Base-by-base conservation (phyloP, 2,113 vertebrate species). In the Morphnarchus princeps region DNA sequence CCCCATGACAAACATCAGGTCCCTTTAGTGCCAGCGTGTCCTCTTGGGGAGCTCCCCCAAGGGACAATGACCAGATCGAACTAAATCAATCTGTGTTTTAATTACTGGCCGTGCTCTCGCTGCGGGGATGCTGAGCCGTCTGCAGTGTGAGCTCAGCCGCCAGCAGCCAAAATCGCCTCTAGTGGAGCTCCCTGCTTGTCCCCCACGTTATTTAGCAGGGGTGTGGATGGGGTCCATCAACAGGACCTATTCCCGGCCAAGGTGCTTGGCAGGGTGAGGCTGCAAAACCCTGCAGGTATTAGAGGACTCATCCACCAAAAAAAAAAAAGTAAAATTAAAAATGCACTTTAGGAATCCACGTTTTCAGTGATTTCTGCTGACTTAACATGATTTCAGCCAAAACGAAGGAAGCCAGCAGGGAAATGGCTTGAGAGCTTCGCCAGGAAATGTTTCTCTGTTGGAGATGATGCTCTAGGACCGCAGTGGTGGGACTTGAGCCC, bases 1-100 rank as follows among this genome's bases (percentile, higher is more conserved):
- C 42, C 59, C 82, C 52, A 2, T 1, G 13, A 70, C 18, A 52
- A 73, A 47, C 5, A 22, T 31, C 16, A 8, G 31, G 66, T 69
- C 78, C 69, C 4, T 1, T 79, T 32, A 72, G 40, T 1, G 0
- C 59, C 43, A 69, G 8, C 0, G 0, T 40, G 38, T 58, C 50
- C 79, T 57, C 25, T 40, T 17, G 40, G 50, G 87, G 43, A 87
- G 43, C 25, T 57, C 6, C 45, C 70, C 49, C 22, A 9, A 12
- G 78, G 93, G 86, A 89, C 77, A 73, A 5, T 10, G 10, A 57
- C 21, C 62, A 13, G 83, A 95, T 95, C 45, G 22, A 96, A 93
- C 22, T 42, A 2, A 94, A 97, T 96, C 96, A 95, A 95, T 95
- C 40, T 20, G 69, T 2, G 7, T 86, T 94, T 95, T 97, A 97